Percentiles rank a stretch among this genome's conserved stretches.
These are phyloP conservation scores for Serrognathus titanus DNA, from an alignment of 2,888 invertebrate genomes.

Conservation along the genomic window DNA sequence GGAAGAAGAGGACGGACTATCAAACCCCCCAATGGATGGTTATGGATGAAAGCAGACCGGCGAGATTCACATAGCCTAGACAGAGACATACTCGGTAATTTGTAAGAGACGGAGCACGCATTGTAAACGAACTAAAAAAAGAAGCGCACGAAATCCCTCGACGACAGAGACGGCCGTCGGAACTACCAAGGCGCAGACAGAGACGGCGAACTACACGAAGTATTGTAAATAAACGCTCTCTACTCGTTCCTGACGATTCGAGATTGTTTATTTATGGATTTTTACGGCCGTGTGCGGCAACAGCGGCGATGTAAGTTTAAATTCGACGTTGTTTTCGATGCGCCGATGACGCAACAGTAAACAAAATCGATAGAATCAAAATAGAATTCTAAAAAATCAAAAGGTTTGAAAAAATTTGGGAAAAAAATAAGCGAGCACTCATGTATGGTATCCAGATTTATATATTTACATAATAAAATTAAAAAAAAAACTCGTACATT, in stretches of 20 bases:
- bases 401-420: too few relatives aligned
- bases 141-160: constrained; percentile 8
- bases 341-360: too few relatives aligned
- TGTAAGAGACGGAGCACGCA: constrained; percentile 19
- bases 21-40: constrained; percentile 14
- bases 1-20: constrained; percentile 5
- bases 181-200: not conserved
- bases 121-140: constrained; percentile 23
- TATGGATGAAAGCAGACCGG: constrained; percentile 14
- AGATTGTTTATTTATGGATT: constrained; percentile 25
- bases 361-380: too few relatives aligned
- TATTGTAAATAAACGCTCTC: constrained; percentile 28
- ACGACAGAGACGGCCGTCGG: constrained; percentile 7
- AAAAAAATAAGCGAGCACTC: too few relatives aligned
- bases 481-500: too few relatives aligned
- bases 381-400: too few relatives aligned
- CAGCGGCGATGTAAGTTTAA: constrained; percentile 4
- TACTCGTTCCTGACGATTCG: constrained; percentile 20
- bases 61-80: constrained; percentile 12
- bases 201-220: constrained; percentile 15
- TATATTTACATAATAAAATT: too few relatives aligned
- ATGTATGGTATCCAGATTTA: too few relatives aligned
- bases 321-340: not conserved
- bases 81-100: constrained; percentile 21
- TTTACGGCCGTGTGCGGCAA: not conserved